A percentile compares a stretch with the other conserved stretches of the same genome.
Conservation (phyloP, 2,113 vertebrate genomes). For the Argyrosomus japonicus region DNA sequence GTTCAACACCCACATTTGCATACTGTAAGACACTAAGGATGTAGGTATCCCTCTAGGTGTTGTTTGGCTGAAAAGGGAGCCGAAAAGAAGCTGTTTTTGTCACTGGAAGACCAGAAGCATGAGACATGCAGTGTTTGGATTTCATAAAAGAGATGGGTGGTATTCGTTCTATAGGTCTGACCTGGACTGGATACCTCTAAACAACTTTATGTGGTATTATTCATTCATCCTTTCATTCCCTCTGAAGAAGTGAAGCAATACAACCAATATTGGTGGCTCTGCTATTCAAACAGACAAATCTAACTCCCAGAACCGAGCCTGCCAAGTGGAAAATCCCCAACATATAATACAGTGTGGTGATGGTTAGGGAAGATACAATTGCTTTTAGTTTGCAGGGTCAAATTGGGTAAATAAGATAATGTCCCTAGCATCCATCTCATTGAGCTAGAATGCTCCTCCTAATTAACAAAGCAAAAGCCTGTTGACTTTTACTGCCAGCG, state of each 20-base stretch:
- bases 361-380: slow-evolving; percentile 3
- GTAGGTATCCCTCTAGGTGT: slow-evolving; percentile 31
- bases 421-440: background rate
- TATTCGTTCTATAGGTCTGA: background rate
- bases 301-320: background rate
- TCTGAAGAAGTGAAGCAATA: slow-evolving; percentile 3
- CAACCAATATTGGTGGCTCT: slow-evolving; percentile 17
- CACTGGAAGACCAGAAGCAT: background rate
- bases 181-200: slow-evolving; percentile 8
- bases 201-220: slow-evolving; percentile 3
- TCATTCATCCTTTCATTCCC: slow-evolving; percentile 24
- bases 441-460: slow-evolving; percentile 28
- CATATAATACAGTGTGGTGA: background rate
- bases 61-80: slow-evolving; percentile 13
- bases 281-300: slow-evolving; percentile 23
- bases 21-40: slow-evolving; percentile 36
- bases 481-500: slow-evolving; percentile 11
- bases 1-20: slow-evolving; percentile 71
- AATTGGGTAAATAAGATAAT: slow-evolving; percentile 18
- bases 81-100: slow-evolving; percentile 11
- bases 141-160: slow-evolving; percentile 23
- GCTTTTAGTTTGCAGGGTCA: slow-evolving; percentile 22
- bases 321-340: slow-evolving; percentile 22
- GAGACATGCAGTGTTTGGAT: slow-evolving; percentile 25
- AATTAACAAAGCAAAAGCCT: slow-evolving; percentile 39